Conservation (phyloP, 1,140 invertebrate species). For the Brachionus rubens region DNA sequence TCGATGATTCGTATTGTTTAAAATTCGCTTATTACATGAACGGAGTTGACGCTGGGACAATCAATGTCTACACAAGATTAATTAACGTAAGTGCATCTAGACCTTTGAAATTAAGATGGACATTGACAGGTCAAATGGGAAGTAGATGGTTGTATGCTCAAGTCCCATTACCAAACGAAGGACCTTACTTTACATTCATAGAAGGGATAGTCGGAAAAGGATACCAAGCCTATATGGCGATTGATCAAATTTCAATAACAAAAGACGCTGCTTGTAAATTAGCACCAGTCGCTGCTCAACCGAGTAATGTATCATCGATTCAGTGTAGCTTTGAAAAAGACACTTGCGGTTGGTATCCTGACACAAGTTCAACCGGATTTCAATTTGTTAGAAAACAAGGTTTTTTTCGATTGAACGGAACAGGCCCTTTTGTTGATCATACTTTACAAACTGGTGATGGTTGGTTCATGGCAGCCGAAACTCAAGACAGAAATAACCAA, state of each 20-base stretch:
- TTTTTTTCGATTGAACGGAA: constrained; percentile 8
- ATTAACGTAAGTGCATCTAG: constrained; percentile 24
- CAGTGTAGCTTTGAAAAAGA: constrained; percentile 35
- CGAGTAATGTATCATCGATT: constrained; percentile 14
- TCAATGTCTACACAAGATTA: constrained; percentile 15
- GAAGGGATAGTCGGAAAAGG: constrained; percentile 33
- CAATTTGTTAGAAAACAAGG: constrained; percentile 31
- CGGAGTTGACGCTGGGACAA: constrained; percentile 6
- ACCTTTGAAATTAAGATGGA: constrained; percentile 47
- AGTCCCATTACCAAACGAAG: constrained; percentile 49
- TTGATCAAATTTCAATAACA: constrained; percentile 17
- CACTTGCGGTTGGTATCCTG: constrained; percentile 36
- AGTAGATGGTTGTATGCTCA: constrained; percentile 52
- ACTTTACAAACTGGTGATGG: constrained; percentile 62
- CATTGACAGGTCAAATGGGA: constrained; percentile 52
- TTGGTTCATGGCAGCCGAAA: constrained; percentile 55
- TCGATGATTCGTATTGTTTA: constrained; percentile 20
- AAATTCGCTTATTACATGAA: constrained; percentile 26
- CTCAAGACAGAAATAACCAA: neutral
- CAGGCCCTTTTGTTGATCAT: constrained; percentile 64
- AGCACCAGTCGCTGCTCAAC: constrained; percentile 14
- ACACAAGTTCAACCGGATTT: neutral
- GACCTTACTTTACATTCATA: constrained; percentile 15
- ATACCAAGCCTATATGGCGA: constrained; percentile 22
- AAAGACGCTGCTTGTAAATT: constrained; percentile 1